These are phyloP conservation scores for Orchesella flavescens DNA, from an alignment of 2,888 invertebrate genomes.

Conservation along the genomic window DNA sequence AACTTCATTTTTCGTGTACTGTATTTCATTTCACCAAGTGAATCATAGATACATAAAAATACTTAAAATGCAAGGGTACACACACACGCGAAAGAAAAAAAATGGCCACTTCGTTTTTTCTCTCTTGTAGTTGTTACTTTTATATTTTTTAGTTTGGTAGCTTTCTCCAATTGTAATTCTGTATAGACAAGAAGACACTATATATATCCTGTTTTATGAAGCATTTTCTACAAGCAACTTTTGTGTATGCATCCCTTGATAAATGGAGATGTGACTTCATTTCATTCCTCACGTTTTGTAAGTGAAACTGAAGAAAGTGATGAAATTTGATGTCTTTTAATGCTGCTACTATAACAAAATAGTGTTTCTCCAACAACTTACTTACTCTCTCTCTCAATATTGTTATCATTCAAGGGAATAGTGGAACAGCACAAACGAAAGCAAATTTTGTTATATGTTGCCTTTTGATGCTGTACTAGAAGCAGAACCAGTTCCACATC, in stretches of 20 bases:
- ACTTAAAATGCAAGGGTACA: conserved; percentile 2
- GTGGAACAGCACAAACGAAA: conserved; percentile 13
- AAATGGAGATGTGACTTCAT: conserved; percentile 55
- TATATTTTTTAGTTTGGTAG: neutral
- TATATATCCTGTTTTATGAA: conserved; percentile 13
- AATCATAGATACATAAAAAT: conserved; percentile 3
- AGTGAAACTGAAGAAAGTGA: conserved; percentile 37
- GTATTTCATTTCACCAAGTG: conserved; percentile 6
- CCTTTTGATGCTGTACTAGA: conserved; percentile 19
- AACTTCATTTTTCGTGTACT: neutral
- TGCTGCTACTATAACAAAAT: conserved; percentile 2
- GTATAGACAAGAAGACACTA: neutral
- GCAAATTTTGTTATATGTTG: conserved; percentile 14
- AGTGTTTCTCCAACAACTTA: neutral
- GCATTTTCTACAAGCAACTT: conserved; percentile 12
- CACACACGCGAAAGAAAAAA: neutral
- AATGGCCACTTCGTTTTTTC: neutral
- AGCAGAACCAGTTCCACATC: neutral
- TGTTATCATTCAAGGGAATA: neutral
- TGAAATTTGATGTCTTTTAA: conserved; percentile 50
- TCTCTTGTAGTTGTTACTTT: neutral
- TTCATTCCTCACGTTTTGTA: conserved; percentile 20
- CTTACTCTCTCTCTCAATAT: neutral
- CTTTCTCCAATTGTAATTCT: neutral
- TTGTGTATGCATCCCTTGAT: conserved; percentile 47